phyloP scores from a whole-genome alignment of 2,888 invertebrate species.

The Phytoseiulus persimilis region DNA sequence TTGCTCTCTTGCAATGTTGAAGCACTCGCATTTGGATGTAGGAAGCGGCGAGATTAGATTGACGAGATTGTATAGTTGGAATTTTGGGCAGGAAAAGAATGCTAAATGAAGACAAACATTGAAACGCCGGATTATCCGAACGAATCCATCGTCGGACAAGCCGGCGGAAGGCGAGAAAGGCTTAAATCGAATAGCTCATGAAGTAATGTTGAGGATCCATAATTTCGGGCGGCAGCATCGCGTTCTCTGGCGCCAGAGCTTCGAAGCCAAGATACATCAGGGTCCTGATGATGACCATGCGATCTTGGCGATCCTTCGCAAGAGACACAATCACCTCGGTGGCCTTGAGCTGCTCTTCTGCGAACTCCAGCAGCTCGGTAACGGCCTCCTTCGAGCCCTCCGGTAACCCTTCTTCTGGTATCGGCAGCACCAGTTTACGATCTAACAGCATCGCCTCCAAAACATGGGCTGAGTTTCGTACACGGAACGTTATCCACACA shows the following conservation, averaged over 20 bases:
- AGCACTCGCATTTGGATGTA: neutral
- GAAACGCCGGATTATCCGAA: neutral
- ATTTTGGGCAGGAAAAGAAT: neutral
- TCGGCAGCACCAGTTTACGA: constrained; percentile 74
- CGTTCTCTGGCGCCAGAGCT: constrained; percentile 71
- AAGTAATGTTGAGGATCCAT: constrained; percentile 56
- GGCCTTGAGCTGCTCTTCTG: constrained; percentile 81
- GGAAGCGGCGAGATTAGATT: neutral
- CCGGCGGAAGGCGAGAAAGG: no score
- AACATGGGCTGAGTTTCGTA: constrained; percentile 49
- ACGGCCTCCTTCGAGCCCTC: constrained; percentile 92
- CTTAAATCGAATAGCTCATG: constrained; percentile 54
- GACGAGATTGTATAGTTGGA: no score
- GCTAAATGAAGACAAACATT: neutral
- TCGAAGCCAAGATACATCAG: constrained; percentile 96
- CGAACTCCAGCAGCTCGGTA: constrained; percentile 84
- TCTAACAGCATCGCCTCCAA: constrained; percentile 77
- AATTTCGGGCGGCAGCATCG: constrained; percentile 62
- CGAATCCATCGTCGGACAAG: no score
- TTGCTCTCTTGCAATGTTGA: neutral
- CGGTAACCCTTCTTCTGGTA: constrained; percentile 73
- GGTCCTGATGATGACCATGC: constrained; percentile 76
- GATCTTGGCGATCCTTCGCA: constrained; percentile 71
- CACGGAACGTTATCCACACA: constrained; percentile 65
- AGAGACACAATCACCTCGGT: constrained; percentile 70